phyloP scores from a whole-genome alignment of 2,888 invertebrate species.

The Athripsodes cinereus region DNA sequence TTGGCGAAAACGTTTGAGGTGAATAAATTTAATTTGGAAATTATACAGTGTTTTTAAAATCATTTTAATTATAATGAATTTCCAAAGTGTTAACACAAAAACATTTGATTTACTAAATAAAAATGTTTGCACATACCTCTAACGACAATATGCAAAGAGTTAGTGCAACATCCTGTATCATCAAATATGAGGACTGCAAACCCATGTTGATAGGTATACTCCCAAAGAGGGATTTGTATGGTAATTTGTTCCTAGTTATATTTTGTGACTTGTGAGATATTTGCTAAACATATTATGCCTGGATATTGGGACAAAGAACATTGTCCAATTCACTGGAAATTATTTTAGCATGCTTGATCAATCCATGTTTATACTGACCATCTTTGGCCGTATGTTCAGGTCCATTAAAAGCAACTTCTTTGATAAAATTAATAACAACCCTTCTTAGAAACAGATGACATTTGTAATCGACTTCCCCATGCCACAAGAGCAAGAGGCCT shows the following conservation, averaged over 20 bases:
- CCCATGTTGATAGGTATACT: too few relatives aligned
- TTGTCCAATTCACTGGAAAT: conserved; percentile 42
- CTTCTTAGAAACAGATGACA: conserved; percentile 59
- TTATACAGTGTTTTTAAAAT: too few relatives aligned
- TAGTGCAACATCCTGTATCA: too few relatives aligned
- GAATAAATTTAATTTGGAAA: too few relatives aligned
- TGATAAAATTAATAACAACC: conserved; percentile 57
- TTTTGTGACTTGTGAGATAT: background rate
- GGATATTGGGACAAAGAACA: conserved; percentile 38
- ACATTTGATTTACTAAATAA: too few relatives aligned
- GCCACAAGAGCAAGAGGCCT: conserved; percentile 66
- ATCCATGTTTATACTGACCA: conserved; percentile 49
- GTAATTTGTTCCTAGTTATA: background rate
- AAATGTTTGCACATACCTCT: too few relatives aligned
- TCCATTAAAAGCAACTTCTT: conserved; percentile 52
- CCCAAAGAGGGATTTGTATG: too few relatives aligned
- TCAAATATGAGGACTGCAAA: too few relatives aligned
- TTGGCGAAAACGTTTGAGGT: too few relatives aligned
- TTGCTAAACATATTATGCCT: background rate
- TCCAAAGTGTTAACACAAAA: too few relatives aligned
- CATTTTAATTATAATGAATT: too few relatives aligned
- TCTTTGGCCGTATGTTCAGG: conserved; percentile 48
- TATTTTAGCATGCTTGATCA: conserved; percentile 39
- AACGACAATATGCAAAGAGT: too few relatives aligned
- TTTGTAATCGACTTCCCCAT: conserved; percentile 68